Evolutionary conservation across 2,797 vertebrate species (phyloP), one percentile per base, ranked within the genome.

Genomic region (Ceyx erithaca): DNA sequence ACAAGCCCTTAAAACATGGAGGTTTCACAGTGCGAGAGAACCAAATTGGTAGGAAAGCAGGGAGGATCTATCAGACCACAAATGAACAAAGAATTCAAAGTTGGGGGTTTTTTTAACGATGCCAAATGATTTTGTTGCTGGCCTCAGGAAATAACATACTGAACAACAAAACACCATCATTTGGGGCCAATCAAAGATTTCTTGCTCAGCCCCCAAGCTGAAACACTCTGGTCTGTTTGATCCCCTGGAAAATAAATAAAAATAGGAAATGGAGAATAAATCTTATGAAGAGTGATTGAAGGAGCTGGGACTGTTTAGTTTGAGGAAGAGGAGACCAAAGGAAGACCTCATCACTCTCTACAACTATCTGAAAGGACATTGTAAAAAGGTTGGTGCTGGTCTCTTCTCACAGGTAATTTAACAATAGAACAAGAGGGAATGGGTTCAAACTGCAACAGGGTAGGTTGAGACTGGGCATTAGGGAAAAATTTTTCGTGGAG

Each of bases 11-110:
- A 30, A 63, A 77, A 61, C 7, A 6, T 19, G n/a, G 64, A 49
- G 78, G 49, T 94, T 86, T 75, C 11, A 7, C 80, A 72, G 62
- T 1, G 1, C 15, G 46, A 78, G 82, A 87, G 87, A 54, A 54
- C 19, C 51, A 48, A 45, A 51, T 28, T 66, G 78, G 75, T 37
- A 63, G 86, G 71, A 82, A 77, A 77, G 52, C 75, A 77, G 86
- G 81, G 90, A 61, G 86, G 75, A 89, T 95, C 92, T 48, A 48
- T 85, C 57, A 92, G 86, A 89, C 94, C 86, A 75, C 92, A 95
- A 92, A 82, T n/a, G 25, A 78, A 21, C 33, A 75, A 89, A 87
- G 71, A 90, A 95, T 89, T 70, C 45, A 82, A 94, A 87, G 61
- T 52, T 52, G 37, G 13, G 37, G 13, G 72, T 71, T 76, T 52